phyloP scores from a whole-genome alignment of 2,797 vertebrate species.

The Pyrocephalus nanus region DNA sequence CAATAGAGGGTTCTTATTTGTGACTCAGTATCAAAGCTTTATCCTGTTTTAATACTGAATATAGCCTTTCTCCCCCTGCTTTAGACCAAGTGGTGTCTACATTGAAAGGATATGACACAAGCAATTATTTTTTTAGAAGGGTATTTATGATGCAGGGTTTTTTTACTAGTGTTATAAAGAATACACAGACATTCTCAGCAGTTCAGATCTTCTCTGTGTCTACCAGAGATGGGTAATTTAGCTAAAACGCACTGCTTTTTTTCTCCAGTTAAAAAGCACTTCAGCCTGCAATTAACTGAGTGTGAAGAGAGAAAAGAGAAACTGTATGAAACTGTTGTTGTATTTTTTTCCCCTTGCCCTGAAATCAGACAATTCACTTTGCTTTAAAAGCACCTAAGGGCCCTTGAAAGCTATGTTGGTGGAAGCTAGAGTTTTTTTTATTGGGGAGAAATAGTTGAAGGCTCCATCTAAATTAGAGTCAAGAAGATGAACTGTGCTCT shows the following conservation, averaged over 20 bases:
- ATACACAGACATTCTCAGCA: background rate
- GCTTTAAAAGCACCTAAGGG: background rate
- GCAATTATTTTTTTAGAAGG: background rate
- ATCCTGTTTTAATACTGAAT: background rate
- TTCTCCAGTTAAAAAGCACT: background rate
- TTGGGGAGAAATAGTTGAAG: background rate
- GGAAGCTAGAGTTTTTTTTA: background rate
- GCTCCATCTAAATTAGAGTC: background rate
- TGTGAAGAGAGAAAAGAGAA: background rate
- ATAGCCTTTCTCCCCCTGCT: background rate
- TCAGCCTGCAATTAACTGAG: conserved; percentile 9
- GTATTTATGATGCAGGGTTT: background rate
- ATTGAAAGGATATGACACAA: background rate
- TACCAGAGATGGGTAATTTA: background rate
- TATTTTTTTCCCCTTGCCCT: background rate
- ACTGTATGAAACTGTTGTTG: background rate
- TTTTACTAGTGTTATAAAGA: background rate
- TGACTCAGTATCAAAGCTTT: conserved; percentile 11
- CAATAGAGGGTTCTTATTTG: background rate
- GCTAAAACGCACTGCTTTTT: background rate
- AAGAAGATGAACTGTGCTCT: background rate
- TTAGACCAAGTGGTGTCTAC: background rate
- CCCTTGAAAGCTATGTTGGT: background rate
- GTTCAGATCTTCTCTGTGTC: background rate
- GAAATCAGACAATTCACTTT: background rate